Evolutionary conservation across 2,888 invertebrate genomes (phyloP), one percentile per base, ranked within the genome.

Genomic region (Andrena marginata): DNA sequence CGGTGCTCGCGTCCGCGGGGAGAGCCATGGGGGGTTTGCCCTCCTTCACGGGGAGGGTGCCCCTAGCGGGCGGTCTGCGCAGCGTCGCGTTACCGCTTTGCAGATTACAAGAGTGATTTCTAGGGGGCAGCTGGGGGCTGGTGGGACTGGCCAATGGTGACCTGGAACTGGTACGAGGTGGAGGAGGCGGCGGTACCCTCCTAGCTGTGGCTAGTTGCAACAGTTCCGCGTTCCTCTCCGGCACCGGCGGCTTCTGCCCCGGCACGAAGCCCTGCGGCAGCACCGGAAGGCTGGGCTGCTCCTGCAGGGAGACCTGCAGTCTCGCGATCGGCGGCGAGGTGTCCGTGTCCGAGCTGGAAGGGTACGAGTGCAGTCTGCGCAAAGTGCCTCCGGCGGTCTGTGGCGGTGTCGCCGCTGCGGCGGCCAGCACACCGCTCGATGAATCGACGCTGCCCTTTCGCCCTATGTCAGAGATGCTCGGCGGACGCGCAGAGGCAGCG

Each of bases 151-250:
- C 97, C 89, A 98, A 95, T 0, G 98, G 98, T 23, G 98, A 98
- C 91, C 97, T 97, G 67, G 98, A 98, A 89, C 97, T 97, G 87
- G 98, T 98, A 87, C 98, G 96, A n/a, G 98, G 98, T 35, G 98
- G 98, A 42, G 98, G 97, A n/a, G 97, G 98, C 23, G 98, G 98
- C 7, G 98, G 98, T 62, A 97, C 96, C 72, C 97, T 96, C 90
- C 97, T 96, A 78, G 96, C 96, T 20, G 96, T 95, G 62, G 97
- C 96, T 93, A 97, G 94, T 78, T 97, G 96, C 78, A 97, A 95
- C 80, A 97, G 94, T 92, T 97, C 97, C 54, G 97, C 96, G 92
- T 97, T 97, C 33, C 97, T 95, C 94, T 97, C 97, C 74, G 97
- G 97, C 79, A 97, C 96, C 59, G 98, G 97, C 70, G 98, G 98